phyloP scores from a whole-genome alignment of 2,797 vertebrate species.

The Darevskia nairensis region DNA sequence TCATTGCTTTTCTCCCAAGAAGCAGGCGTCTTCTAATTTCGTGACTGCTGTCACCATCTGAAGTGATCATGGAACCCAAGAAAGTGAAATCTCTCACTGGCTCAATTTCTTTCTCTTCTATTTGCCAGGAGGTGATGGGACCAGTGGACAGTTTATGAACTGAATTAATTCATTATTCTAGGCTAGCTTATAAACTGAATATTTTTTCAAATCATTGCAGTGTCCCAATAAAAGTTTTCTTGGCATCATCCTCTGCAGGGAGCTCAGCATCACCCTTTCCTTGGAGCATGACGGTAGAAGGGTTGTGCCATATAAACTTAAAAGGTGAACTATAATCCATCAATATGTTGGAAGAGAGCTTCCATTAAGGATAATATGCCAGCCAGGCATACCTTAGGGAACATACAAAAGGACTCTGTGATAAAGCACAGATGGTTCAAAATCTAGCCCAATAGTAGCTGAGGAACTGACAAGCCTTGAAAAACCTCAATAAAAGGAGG shows the following conservation, averaged over 20 bases:
- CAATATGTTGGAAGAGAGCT: conserved; percentile 44
- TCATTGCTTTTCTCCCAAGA: too few species aligned
- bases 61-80: too few species aligned
- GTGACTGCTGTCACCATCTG: too few species aligned
- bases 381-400: conserved; percentile 14
- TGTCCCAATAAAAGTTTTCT: background rate
- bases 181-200: too few species aligned
- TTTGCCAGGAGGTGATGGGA: too few species aligned
- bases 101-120: too few species aligned
- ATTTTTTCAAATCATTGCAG: background rate
- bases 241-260: background rate
- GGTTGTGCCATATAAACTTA: conserved; percentile 15
- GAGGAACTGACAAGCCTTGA: conserved; percentile 31
- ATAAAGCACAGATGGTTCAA: conserved; percentile 34
- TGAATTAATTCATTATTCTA: background rate
- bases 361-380: conserved; percentile 33
- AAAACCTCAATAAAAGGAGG: background rate
- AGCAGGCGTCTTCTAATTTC: too few species aligned
- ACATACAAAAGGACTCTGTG: conserved; percentile 29
- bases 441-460: conserved; percentile 14
- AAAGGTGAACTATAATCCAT: conserved; percentile 34
- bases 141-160: background rate
- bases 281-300: background rate
- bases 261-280: background rate
- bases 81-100: too few species aligned